Evolutionary conservation across 2,797 vertebrate genomes (phyloP).

Genomic region (Molossus molossus): DNA sequence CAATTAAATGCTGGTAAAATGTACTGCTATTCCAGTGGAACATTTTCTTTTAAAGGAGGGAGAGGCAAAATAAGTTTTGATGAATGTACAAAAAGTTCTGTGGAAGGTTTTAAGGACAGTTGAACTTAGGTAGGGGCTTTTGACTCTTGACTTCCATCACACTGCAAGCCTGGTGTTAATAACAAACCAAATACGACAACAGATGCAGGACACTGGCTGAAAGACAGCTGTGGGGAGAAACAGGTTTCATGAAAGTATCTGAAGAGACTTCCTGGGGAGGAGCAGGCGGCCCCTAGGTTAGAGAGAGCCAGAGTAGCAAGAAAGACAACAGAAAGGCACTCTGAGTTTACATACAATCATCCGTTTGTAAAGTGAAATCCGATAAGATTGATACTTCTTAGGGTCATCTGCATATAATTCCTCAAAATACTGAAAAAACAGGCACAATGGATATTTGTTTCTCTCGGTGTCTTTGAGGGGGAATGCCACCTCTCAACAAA

Average conservation of each 20-base stretch:
- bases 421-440: constrained; percentile 96
- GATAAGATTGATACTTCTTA: constrained; percentile 95
- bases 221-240: constrained; percentile 87
- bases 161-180: constrained; percentile 90
- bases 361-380: constrained; percentile 97
- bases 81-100: neutral
- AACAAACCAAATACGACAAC: constrained; percentile 86
- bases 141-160: constrained; percentile 86
- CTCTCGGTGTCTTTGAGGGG: constrained; percentile 75
- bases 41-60: neutral
- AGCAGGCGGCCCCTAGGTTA: constrained; percentile 87
- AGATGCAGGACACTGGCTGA: constrained; percentile 80
- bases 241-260: constrained; percentile 80
- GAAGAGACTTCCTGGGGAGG: constrained; percentile 81
- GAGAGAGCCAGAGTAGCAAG: constrained; percentile 84
- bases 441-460: constrained; percentile 89
- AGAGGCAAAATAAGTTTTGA: constrained; percentile 21
- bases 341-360: constrained; percentile 98
- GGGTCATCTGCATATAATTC: constrained; percentile 96
- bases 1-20: neutral
- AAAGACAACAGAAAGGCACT: constrained; percentile 84
- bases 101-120: neutral
- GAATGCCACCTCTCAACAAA: constrained; percentile 75
- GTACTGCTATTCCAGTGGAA: neutral
- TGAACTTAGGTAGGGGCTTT: neutral